phyloP scores from a whole-genome alignment of 1,140 invertebrate genomes.

The Archivesica marissinica region DNA sequence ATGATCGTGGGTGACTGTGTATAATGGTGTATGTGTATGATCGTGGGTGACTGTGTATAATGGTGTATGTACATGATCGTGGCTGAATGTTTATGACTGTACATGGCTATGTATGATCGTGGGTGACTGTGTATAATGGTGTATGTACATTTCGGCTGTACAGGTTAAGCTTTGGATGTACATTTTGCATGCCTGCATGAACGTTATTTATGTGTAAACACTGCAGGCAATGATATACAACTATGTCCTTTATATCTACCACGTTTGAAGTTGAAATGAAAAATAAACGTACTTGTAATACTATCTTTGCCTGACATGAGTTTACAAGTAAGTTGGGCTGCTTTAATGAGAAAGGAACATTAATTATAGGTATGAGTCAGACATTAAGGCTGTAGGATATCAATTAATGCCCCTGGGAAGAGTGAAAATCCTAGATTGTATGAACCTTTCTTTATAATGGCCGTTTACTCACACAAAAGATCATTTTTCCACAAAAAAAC shows the following conservation, averaged over 20 bases:
- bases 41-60: too few relatives aligned
- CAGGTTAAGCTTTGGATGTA: too few relatives aligned
- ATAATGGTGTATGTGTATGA: too few relatives aligned
- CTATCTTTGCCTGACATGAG: neutral
- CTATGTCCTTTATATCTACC: neutral
- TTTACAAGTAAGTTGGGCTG: neutral
- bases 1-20: too few relatives aligned
- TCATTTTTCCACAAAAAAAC: slow-evolving; percentile 6
- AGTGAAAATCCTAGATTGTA: neutral
- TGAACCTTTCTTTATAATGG: neutral
- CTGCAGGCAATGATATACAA: neutral
- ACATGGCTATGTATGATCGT: too few relatives aligned
- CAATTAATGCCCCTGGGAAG: neutral
- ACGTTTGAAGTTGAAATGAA: slow-evolving; percentile 19
- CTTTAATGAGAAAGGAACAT: slow-evolving; percentile 6
- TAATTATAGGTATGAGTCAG: slow-evolving; percentile 1
- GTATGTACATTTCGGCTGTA: too few relatives aligned
- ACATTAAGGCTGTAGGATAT: neutral
- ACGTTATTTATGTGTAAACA: neutral
- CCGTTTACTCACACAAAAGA: neutral
- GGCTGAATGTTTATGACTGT: too few relatives aligned
- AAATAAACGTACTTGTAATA: neutral
- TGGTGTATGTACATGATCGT: too few relatives aligned
- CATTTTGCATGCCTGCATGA: too few relatives aligned
- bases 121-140: too few relatives aligned